Conservation (phyloP, 37 sponge, comb jelly and placozoan species). For the Cliona cf. orientalis region DNA sequence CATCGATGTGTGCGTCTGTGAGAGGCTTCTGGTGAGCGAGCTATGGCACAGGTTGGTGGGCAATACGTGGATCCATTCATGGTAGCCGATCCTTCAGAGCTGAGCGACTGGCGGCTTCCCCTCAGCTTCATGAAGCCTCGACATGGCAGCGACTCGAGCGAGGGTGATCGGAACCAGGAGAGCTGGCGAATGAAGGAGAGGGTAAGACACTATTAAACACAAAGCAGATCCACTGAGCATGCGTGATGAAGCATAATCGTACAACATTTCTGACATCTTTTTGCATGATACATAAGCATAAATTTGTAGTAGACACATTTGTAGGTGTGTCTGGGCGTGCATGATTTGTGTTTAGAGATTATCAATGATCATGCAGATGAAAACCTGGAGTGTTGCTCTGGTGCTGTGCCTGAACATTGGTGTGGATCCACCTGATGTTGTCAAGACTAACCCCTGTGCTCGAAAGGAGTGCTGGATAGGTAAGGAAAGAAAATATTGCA, state of each 20-base stretch:
- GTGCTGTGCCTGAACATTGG: conserved; percentile 90
- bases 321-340: background rate
- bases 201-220: conserved; percentile 37
- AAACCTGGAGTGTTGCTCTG: conserved; percentile 88
- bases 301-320: background rate
- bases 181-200: conserved; percentile 85
- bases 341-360: too few species aligned
- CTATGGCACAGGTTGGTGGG: background rate
- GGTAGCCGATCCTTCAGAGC: conserved; percentile 63
- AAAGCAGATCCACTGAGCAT: too few species aligned
- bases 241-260: background rate
- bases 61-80: conserved; percentile 41
- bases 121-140: conserved; percentile 85
- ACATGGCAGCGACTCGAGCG: conserved; percentile 59
- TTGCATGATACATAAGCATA: background rate
- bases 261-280: too few species aligned
- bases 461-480: conserved; percentile 95
- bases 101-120: conserved; percentile 82
- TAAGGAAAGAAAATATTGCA: too few species aligned
- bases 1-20: too few species aligned
- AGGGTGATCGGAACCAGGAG: background rate
- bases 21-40: too few species aligned
- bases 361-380: conserved; percentile 86
- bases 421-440: conserved; percentile 95
- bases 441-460: conserved; percentile 92